Conservation (phyloP, 53 echinoderm and acorn worm species). For the Actinopyga echinites region DNA sequence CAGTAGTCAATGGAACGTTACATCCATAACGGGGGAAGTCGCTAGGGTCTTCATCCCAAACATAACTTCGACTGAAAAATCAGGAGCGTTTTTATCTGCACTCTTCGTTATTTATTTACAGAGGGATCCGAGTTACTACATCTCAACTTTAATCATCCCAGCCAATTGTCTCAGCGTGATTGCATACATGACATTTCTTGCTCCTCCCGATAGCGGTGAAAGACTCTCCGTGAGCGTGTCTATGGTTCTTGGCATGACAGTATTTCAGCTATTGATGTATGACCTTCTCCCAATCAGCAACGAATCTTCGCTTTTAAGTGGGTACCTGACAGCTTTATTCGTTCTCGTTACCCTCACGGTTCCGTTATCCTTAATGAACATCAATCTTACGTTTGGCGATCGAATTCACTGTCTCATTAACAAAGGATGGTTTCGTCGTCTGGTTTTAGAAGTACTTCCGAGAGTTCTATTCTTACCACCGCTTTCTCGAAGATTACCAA, state of each 20-base stretch:
- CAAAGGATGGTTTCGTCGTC: background rate
- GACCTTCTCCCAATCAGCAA: constrained; percentile 18
- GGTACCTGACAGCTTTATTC: background rate
- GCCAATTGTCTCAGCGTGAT: background rate
- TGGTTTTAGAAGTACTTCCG: background rate
- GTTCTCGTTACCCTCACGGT: background rate
- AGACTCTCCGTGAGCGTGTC: constrained; percentile 6
- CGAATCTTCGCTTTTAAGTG: background rate
- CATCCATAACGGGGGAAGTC: background rate
- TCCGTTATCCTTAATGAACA: constrained; percentile 1
- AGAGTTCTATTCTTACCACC: background rate
- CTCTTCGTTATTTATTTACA: background rate
- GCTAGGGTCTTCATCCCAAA: background rate
- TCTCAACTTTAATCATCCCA: background rate
- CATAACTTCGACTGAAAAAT: background rate
- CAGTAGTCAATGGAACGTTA: background rate
- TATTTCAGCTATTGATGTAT: constrained; percentile 15
- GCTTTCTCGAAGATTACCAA: background rate
- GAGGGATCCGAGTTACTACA: background rate
- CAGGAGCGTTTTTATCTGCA: background rate
- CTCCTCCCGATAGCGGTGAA: constrained; percentile 11
- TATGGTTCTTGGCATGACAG: constrained; percentile 32
- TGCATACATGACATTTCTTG: background rate
- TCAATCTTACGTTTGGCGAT: background rate
- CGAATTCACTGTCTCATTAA: background rate